Base-by-base conservation (phyloP, 2,888 invertebrate genomes). In the Yponomeuta cagnagella region DNA sequence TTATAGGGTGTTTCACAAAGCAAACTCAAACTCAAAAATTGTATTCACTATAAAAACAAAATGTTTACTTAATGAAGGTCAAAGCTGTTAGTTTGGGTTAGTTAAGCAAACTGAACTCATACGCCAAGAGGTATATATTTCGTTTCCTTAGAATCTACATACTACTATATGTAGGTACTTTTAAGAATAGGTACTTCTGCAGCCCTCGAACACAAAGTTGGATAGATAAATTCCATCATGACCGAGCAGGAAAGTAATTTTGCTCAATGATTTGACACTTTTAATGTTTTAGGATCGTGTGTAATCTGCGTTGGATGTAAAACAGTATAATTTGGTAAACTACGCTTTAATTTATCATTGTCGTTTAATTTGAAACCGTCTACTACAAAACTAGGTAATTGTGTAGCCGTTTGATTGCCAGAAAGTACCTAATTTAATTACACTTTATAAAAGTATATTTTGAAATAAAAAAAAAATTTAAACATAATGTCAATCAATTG, bases 261-360 rank as follows among this genome's bases (percentile, higher is more conserved):
- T 76, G 81, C 77, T 81, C 83, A 86, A 85, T 86, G 84, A 87
- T 85, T 88, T 83, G 83, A 84, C 85, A 85, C 79, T 85, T 86
- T 87, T 82, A 83, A 80, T 79, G 77, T 81, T 30, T 5, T 5
- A 5, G 43, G 43, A 43, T 43, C 33, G 33, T 43, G 43, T 43
- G 43, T 43, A 43, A 43, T 43, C 43, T 43, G 43, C 6, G n/a
- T 43, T 63, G 15, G 63, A 73, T 72, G 37, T 70, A 71, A 74
- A 73, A 76, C 77, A 12, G 37, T 86, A 84, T 86, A 81, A 80
- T 77, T 73, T 77, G 80, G 80, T 85, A 82, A 84, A 82, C 81
- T 79, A 74, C 79, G 78, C 77, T 82, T 85, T 85, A 85, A 85
- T 86, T 83, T 81, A 82, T 82, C 82, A 85, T 82, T 81, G 12